These are phyloP conservation scores for Pao palembangensis DNA, from an alignment of 2,113 vertebrate species.

Conservation along the genomic window DNA sequence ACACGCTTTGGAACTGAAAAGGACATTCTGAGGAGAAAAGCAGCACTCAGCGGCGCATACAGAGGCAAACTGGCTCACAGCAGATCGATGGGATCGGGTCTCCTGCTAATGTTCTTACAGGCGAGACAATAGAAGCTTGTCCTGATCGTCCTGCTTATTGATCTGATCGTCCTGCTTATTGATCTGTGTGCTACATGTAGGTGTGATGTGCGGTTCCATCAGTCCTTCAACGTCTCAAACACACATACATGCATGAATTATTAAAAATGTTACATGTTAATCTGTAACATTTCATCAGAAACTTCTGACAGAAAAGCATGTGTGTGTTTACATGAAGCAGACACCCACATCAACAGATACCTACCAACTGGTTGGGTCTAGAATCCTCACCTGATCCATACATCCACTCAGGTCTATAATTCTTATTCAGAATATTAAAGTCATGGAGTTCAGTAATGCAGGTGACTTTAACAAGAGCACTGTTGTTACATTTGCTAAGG, in stretches of 20 bases:
- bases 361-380: too few relatives aligned
- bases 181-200: slow-evolving; percentile 32
- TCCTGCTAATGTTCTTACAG: slow-evolving; percentile 42
- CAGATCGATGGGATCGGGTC: slow-evolving; percentile 44
- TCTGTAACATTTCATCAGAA: neutral
- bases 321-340: too few relatives aligned
- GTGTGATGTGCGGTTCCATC: slow-evolving; percentile 19
- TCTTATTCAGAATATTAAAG: neutral
- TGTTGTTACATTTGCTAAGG: slow-evolving; percentile 34
- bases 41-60: neutral
- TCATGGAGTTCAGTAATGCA: slow-evolving; percentile 18
- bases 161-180: slow-evolving; percentile 40
- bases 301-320: too few relatives aligned
- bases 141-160: slow-evolving; percentile 36
- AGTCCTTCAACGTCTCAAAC: slow-evolving; percentile 12
- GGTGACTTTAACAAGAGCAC: slow-evolving; percentile 2
- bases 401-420: too few relatives aligned
- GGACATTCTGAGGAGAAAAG: neutral
- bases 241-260: neutral
- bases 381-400: too few relatives aligned
- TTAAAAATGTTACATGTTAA: neutral
- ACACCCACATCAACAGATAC: too few relatives aligned
- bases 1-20: slow-evolving; percentile 4
- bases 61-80: slow-evolving; percentile 3
- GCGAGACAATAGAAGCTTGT: slow-evolving; percentile 28